phyloP scores from a whole-genome alignment of 2,888 invertebrate species.

The Cephalotes varians region DNA sequence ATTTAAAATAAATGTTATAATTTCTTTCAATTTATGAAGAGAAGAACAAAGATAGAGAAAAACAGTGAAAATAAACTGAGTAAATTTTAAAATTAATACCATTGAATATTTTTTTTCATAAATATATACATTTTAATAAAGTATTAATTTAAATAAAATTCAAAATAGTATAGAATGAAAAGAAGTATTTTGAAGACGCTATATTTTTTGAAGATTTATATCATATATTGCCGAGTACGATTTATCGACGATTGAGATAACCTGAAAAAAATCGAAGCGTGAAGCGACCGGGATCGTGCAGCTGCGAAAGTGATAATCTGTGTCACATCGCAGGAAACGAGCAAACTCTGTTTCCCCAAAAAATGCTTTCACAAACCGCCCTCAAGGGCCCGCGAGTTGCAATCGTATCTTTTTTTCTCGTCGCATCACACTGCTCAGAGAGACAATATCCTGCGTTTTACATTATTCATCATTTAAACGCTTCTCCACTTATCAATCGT shows the following conservation, averaged over 20 bases:
- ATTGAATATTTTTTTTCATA: neutral
- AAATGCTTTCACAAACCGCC: conserved; percentile 65
- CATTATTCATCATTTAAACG: neutral
- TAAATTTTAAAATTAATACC: neutral
- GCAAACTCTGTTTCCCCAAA: conserved; percentile 80
- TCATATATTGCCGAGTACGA: neutral
- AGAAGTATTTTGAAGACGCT: neutral
- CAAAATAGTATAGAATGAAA: neutral
- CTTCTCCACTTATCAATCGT: conserved; percentile 7
- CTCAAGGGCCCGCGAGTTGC: conserved; percentile 56
- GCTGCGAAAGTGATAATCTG: conserved; percentile 73
- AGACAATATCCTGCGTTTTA: conserved; percentile 25
- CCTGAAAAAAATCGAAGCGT: conserved; percentile 53
- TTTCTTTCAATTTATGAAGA: neutral
- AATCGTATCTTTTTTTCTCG: conserved; percentile 47
- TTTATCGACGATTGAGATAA: conserved; percentile 48
- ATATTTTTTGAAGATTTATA: neutral
- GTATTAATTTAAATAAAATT: neutral
- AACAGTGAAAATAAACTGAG: neutral
- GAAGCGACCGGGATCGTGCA: conserved; percentile 71
- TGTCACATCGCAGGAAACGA: conserved; percentile 67
- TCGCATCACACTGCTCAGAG: conserved; percentile 37
- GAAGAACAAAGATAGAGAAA: neutral
- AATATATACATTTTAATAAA: neutral
- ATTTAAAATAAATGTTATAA: neutral